Evolutionary conservation across 2,888 invertebrate species (phyloP), one percentile per base, ranked within the genome.

Genomic region (Abrostola triplasia): DNA sequence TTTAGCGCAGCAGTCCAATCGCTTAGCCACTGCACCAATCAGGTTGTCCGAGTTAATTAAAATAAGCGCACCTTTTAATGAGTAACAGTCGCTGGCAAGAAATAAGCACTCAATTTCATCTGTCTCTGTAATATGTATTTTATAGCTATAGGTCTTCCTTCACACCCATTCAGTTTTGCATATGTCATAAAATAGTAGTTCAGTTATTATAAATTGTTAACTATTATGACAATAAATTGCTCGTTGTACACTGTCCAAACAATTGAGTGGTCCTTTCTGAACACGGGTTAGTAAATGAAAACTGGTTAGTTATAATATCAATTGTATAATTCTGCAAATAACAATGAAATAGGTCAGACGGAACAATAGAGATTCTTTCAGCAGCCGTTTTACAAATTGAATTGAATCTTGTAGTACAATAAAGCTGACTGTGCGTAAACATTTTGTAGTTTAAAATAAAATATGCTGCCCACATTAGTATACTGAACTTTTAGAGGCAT

Each of bases 321-420:
- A 51, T 59, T 47, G 35, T 38, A 52, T 41, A 36, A 67, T 51
- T 63, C 36, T 12, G 38, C 50, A 35, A 62, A 72, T 48, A 56
- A 52, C 47, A 56, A 59, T 47, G 36, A 68, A 72, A 48, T 53
- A 57, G 52, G 66, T 56, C 71, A 56, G 44, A 52, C 35, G 58
- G 51, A 63, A 63, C 38, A 58, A 50, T 55, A 56, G 36, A 40
- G 13, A 58, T 65, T 60, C 36, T 61, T 61, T 37, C 36, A 44
- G 60, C 57, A 50, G 51, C 41, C 60, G 67, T 70, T 59, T 70
- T 36, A 36, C 50, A 64, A 73, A 71, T 76, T 60, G 51, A 71
- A 76, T 71, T 71, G 61, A 76, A 71, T 72, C 52, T 56, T 49
- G 70, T 42, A n/a, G 24, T 24, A 24, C 24, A 41, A 24, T 36